These are phyloP conservation scores for Podarcis lilfordi DNA, from an alignment of 2,797 vertebrate genomes.

Conservation along the genomic window DNA sequence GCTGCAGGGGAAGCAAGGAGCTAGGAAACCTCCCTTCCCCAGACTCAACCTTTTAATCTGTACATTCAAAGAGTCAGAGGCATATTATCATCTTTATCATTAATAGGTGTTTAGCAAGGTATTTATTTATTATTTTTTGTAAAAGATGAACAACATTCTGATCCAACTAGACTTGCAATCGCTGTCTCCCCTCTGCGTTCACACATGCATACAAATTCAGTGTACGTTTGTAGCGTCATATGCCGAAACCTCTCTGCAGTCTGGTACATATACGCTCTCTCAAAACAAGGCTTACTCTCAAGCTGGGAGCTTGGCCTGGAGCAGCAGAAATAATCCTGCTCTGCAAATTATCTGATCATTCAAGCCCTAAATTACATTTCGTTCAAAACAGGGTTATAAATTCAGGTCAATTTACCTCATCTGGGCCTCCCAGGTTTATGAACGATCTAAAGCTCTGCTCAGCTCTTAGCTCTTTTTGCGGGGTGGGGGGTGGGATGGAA, in stretches of 20 bases:
- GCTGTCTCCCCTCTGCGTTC: not conserved
- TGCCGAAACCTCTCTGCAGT: not conserved
- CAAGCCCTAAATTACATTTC: not conserved
- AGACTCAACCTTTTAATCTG: too few species aligned
- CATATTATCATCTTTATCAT: not conserved
- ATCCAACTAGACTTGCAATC: not conserved
- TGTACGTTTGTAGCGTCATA: not conserved
- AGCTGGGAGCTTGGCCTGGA: too few species aligned
- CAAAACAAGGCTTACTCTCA: too few species aligned
- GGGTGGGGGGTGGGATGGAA: too few species aligned
- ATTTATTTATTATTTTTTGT: not conserved
- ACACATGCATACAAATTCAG: not conserved
- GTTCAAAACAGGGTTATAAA: not conserved
- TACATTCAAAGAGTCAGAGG: too few species aligned
- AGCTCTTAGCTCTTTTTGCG: not conserved
- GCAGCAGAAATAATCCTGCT: too few species aligned
- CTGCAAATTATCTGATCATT: not conserved
- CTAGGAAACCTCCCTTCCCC: not conserved
- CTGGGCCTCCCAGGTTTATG: not conserved
- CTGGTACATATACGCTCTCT: not conserved
- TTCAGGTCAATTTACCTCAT: not conserved
- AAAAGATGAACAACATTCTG: not conserved
- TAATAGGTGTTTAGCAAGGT: not conserved
- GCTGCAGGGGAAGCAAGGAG: not conserved
- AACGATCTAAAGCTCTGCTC: not conserved